A percentile compares a stretch with the other conserved stretches of the same genome.
phyloP scores from a whole-genome alignment of 1,140 invertebrate genomes.

The Drosophila insularis region DNA sequence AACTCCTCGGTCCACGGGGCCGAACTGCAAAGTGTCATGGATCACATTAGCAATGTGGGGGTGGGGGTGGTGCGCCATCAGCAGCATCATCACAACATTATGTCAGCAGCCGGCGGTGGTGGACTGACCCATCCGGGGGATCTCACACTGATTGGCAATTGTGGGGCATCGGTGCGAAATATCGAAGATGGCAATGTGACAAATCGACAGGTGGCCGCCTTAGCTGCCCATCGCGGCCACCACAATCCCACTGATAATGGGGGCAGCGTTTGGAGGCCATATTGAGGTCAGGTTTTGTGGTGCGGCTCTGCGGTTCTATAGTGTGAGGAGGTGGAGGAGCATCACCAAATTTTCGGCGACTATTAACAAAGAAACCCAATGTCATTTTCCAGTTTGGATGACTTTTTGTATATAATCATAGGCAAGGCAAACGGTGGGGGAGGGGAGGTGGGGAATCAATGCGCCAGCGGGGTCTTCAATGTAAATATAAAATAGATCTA shows the following conservation, averaged over 20 bases:
- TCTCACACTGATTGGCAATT: constrained; percentile 85
- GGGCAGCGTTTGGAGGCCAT: constrained; percentile 87
- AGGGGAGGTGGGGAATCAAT: constrained; percentile 5
- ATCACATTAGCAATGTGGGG: constrained; percentile 86
- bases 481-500: constrained; percentile 39
- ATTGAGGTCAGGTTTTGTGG: constrained; percentile 83
- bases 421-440: constrained; percentile 8
- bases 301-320: constrained; percentile 82
- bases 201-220: constrained; percentile 82
- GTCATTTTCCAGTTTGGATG: not conserved
- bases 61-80: constrained; percentile 25
- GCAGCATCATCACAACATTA: constrained; percentile 84
- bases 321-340: constrained; percentile 67
- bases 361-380: not conserved
- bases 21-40: constrained; percentile 88
- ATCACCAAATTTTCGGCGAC: constrained; percentile 9
- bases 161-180: constrained; percentile 85
- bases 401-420: constrained; percentile 1
- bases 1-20: constrained; percentile 84
- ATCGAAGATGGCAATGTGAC: constrained; percentile 83
- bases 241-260: constrained; percentile 87
- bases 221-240: constrained; percentile 85
- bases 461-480: constrained; percentile 7
- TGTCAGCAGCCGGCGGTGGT: constrained; percentile 82
- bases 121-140: constrained; percentile 82